A percentile compares a stretch with the other conserved stretches of the same genome.
These are phyloP conservation scores for Melanotaenia maccullochi DNA, from an alignment of 2,797 vertebrate genomes.

Conservation along the genomic window DNA sequence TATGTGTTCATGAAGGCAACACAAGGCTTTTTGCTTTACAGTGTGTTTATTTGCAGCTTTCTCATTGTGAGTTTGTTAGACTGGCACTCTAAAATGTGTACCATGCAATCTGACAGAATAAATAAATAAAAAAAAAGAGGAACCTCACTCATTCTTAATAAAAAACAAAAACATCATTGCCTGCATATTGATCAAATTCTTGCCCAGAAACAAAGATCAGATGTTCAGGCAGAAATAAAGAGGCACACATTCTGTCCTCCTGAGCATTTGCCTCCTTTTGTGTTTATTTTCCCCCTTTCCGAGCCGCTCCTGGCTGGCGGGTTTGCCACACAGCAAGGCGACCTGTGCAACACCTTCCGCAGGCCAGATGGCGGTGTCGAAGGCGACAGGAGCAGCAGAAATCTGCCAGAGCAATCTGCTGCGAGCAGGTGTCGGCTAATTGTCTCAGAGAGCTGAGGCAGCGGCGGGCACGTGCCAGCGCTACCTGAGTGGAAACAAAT, in stretches of 20 bases:
- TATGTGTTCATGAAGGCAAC: neutral
- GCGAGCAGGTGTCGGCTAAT: slow-evolving; percentile 94
- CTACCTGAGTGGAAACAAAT: slow-evolving; percentile 88
- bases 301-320: slow-evolving; percentile 70
- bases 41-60: too few species aligned
- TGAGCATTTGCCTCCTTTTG: slow-evolving; percentile 23
- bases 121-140: neutral
- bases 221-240: slow-evolving; percentile 28
- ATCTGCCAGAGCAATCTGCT: slow-evolving; percentile 95
- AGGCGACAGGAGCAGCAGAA: slow-evolving; percentile 87
- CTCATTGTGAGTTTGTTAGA: too few species aligned
- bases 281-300: slow-evolving; percentile 43
- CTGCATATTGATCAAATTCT: neutral
- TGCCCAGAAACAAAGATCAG: slow-evolving; percentile 24
- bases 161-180: neutral
- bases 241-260: slow-evolving; percentile 16
- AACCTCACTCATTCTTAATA: neutral
- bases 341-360: slow-evolving; percentile 91
- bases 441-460: slow-evolving; percentile 88
- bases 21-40: too few species aligned
- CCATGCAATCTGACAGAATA: neutral
- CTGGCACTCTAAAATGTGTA: too few species aligned
- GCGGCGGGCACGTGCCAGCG: slow-evolving; percentile 80
- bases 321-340: slow-evolving; percentile 76
- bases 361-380: slow-evolving; percentile 90